Percentiles rank a stretch among this genome's conserved stretches.
Conservation (phyloP, 2,888 invertebrate species). For the Zygogramma bicolorata region DNA sequence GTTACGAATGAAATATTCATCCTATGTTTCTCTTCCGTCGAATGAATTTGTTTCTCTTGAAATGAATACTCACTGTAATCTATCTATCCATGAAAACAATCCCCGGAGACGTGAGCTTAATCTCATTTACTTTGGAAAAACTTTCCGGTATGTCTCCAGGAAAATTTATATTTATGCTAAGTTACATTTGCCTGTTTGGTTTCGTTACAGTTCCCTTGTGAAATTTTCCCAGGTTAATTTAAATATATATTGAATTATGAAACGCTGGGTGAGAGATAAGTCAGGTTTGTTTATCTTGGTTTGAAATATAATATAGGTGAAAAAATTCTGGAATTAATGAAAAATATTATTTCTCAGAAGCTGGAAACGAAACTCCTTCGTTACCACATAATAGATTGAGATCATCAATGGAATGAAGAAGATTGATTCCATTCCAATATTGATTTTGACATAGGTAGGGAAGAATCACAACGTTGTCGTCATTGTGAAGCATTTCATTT, state of each 20-base stretch:
- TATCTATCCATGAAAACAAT: background rate
- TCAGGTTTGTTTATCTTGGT: constrained; percentile 10
- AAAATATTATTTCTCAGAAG: background rate
- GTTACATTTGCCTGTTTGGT: constrained; percentile 27
- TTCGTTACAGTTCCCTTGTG: constrained; percentile 24
- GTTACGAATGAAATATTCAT: background rate
- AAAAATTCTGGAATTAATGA: background rate
- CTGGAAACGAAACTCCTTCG: background rate
- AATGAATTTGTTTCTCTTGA: background rate
- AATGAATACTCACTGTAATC: background rate
- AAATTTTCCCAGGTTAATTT: constrained; percentile 26
- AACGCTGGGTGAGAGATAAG: constrained; percentile 20
- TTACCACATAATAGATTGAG: background rate
- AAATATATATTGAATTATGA: constrained; percentile 39
- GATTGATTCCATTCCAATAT: too few species aligned
- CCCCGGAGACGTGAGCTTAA: background rate
- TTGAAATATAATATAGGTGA: background rate
- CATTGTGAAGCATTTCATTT: too few species aligned
- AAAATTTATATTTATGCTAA: constrained; percentile 17
- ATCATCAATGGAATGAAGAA: too few species aligned
- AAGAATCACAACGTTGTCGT: too few species aligned
- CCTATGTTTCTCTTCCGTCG: background rate
- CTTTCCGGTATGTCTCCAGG: constrained; percentile 1
- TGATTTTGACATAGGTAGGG: too few species aligned
- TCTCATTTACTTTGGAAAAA: constrained; percentile 5